Evolutionary conservation across 2,797 vertebrate species (phyloP), one percentile per base, ranked within the genome.

Genomic region (Intellagama lesueurii): DNA sequence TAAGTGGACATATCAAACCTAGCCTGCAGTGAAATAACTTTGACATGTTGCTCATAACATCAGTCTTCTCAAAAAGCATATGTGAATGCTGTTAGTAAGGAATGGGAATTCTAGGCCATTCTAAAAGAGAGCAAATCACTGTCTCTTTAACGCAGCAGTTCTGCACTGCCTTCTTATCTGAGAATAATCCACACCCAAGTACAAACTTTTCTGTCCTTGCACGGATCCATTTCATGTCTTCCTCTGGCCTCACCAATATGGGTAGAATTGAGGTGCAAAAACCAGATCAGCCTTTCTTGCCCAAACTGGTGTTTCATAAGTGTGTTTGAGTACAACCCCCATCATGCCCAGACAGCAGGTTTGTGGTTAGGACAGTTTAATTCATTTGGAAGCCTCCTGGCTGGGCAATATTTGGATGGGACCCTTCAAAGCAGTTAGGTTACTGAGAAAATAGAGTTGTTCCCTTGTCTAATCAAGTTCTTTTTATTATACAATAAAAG

Each of bases 401-500:
- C 1, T 56, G 6, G 30, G 14, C 26, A 79, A 12, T 72, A 75
- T 64, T 32, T 86, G 83, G 40, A 76, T 28, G 11, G 40, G 35
- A 40, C 52, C 12, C 52, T 86, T 92, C 76, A 19, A 26, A 14
- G 49, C 68, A 75, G 8, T n/a, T 14, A 0, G 6, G n/a, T 89
- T 93, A 93, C 89, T 86, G 70, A 89, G 87, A n/a, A 87, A 47
- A 86, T 66, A 0, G 19, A 70, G 7, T 44, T 90, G 85, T 70
- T 86, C 91, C 87, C 68, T 88, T 60, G 86, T 89, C 82, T 87
- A 87, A 91, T 85, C 94, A 89, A 7, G 52, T 85, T 95, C 87
- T 52, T 64, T 79, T 0, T 0, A 47, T 4, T 91, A 56, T 94
- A 85, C 95, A 95, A 88, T 72, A 79, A 79, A 90, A 90, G 72